Evolutionary conservation across 2,888 invertebrate genomes (phyloP), one percentile per base, ranked within the genome.

Genomic region (Urechis unicinctus): DNA sequence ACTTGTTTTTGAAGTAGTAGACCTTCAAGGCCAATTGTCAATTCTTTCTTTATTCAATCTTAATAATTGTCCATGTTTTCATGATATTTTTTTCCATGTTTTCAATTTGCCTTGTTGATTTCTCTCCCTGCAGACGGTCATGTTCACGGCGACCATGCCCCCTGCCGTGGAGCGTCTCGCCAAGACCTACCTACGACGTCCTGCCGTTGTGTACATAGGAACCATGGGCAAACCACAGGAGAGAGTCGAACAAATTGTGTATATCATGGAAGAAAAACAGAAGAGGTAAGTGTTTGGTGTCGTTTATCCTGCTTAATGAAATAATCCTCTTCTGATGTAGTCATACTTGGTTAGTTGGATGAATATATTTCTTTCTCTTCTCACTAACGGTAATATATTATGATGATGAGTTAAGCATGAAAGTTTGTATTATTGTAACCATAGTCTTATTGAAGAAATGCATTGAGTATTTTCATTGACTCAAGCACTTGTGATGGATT

Each of bases 101-200:
- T 29, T 28, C 30, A 45, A 45, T 30, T 53, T 21, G 47, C 22
- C 17, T 17, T 24, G 50, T 55, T 58, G 51, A n/a, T 53, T 55
- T 42, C 41, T 44, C 48, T 22, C 45, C 29, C 25, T 78, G 30
- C 69, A 87, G 87, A 99, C 98, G 70, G 98, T 99, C 76, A 99
- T 99, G 98, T 99, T 99, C 80, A 98, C 98, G 50, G 98, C 98
- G 2, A 99, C 98, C 62, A 99, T 99, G 98, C 96, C 96, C 6
- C 88, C 96, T 0, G 91, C 96, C 2, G 95, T 99, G 1, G 98
- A 99, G 81, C 84, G 97, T 59, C 81, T 99, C 61, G 98, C 98
- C 0, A 84, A 95, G 61, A 90, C 87, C 30, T 99, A 98, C 80
- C 81, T 99, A 25, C 83, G 98, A 55, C 83, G 98, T 69, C 98